These are phyloP conservation scores for Notolepis coatsorum DNA, from an alignment of 2,797 vertebrate genomes.

Conservation along the genomic window DNA sequence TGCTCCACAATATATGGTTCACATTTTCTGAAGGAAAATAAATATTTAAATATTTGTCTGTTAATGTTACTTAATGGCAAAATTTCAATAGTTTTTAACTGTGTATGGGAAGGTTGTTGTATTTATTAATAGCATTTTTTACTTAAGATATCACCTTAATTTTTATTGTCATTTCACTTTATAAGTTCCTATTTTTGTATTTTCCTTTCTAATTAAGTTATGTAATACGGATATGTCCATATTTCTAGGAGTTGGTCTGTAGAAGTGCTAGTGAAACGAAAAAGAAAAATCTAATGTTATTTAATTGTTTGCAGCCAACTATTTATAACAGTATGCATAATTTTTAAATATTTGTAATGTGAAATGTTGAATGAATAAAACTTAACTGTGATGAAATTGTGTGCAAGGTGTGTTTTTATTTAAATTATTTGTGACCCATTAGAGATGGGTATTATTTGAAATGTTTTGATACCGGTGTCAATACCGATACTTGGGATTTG, in stretches of 20 bases:
- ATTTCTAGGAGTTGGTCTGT: slow-evolving; percentile 99
- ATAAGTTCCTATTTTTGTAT: slow-evolving; percentile 99
- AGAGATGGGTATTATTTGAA: too few species aligned
- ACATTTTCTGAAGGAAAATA: slow-evolving; percentile 99
- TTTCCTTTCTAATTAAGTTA: slow-evolving; percentile 99
- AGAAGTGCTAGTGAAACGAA: slow-evolving; percentile 99
- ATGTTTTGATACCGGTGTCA: too few species aligned
- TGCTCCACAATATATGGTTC: slow-evolving; percentile 99
- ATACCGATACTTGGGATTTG: too few species aligned
- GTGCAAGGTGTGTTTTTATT: slow-evolving; percentile 45
- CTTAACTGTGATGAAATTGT: slow-evolving; percentile 93
- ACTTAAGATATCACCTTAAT: slow-evolving; percentile 99
- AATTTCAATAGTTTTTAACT: slow-evolving; percentile 99
- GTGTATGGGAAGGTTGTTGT: slow-evolving; percentile 99
- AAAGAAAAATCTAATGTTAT: slow-evolving; percentile 99
- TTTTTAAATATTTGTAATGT: slow-evolving; percentile 99
- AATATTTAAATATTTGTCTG: slow-evolving; percentile 99
- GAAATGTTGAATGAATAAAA: slow-evolving; percentile 99
- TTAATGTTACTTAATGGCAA: slow-evolving; percentile 99
- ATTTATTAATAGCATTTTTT: slow-evolving; percentile 99
- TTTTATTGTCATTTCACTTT: slow-evolving; percentile 99
- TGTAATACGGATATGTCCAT: slow-evolving; percentile 99
- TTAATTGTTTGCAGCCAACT: slow-evolving; percentile 99
- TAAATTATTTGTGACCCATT: not conserved
- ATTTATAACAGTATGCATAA: slow-evolving; percentile 99